A percentile compares a stretch with the other conserved stretches of the same genome.
Evolutionary conservation across 2,888 invertebrate genomes (phyloP).

Genomic region (Margaritifera margaritifera): DNA sequence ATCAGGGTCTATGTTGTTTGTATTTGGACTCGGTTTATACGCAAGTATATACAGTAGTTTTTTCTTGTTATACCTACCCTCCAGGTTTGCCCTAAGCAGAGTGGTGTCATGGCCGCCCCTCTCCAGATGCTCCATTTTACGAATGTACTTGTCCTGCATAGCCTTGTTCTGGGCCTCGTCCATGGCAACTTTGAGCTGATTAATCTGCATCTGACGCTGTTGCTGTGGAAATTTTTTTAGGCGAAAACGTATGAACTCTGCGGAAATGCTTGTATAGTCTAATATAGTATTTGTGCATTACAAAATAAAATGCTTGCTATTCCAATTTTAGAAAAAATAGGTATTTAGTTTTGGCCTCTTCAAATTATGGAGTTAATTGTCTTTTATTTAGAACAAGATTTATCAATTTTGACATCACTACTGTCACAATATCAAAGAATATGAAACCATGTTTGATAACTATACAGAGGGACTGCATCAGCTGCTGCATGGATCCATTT

Average conservation of each 20-base stretch:
- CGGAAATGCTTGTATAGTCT: not conserved
- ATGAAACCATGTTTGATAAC: no score
- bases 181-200: constrained; percentile 84
- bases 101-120: constrained; percentile 67
- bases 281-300: not conserved
- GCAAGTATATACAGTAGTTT: no score
- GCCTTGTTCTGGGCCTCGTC: constrained; percentile 80
- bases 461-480: no score
- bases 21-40: no score
- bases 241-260: not conserved
- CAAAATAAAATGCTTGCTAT: no score
- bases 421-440: not conserved
- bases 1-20: no score
- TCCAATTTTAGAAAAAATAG: no score
- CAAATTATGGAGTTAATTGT: no score
- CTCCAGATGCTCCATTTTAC: constrained; percentile 64
- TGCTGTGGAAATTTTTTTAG: constrained; percentile 75
- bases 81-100: constrained; percentile 61
- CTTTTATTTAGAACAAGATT: not conserved
- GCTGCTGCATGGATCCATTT: no score
- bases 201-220: constrained; percentile 82
- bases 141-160: constrained; percentile 60
- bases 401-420: not conserved
- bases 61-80: constrained; percentile 47
- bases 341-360: no score